Conservation (phyloP, 2,888 invertebrate genomes). For the Dasysyrphus tricinctus region DNA sequence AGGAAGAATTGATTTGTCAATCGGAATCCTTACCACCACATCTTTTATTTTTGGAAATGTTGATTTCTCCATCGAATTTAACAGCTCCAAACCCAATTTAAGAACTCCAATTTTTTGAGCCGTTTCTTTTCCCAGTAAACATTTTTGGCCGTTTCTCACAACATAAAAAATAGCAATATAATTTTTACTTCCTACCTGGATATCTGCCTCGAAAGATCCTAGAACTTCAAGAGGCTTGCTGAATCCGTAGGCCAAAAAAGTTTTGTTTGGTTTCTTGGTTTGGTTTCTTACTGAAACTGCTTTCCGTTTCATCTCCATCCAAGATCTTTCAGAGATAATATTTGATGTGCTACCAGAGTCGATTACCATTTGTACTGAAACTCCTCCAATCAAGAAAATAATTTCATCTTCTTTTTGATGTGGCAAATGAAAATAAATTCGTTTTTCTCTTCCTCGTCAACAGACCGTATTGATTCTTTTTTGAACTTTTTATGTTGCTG, state of each 20-base stretch:
- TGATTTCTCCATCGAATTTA: background rate
- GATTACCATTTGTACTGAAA: background rate
- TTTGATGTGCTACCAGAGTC: background rate
- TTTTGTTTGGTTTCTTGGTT: constrained; percentile 14
- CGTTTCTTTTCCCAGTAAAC: too few species aligned
- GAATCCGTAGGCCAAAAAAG: background rate
- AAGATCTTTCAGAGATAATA: background rate
- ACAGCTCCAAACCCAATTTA: background rate
- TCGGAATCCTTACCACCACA: background rate
- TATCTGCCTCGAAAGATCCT: too few species aligned
- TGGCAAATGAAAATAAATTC: constrained; percentile 7
- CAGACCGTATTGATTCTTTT: background rate
- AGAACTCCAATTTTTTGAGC: constrained; percentile 1
- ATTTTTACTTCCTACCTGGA: too few species aligned
- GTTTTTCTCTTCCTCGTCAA: background rate
- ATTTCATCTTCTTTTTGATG: constrained; percentile 3
- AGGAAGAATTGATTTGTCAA: too few species aligned
- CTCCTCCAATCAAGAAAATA: background rate
- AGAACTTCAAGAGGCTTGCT: background rate
- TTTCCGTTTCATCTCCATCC: constrained; percentile 7
- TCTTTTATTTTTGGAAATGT: constrained; percentile 7
- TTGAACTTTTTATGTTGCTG: background rate
- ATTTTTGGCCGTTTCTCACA: too few species aligned
- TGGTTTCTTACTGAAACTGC: constrained; percentile 14
- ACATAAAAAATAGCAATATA: too few species aligned